Conservation (phyloP, 92 coral and sea anemone species). For the Epizoanthus ramosus region DNA sequence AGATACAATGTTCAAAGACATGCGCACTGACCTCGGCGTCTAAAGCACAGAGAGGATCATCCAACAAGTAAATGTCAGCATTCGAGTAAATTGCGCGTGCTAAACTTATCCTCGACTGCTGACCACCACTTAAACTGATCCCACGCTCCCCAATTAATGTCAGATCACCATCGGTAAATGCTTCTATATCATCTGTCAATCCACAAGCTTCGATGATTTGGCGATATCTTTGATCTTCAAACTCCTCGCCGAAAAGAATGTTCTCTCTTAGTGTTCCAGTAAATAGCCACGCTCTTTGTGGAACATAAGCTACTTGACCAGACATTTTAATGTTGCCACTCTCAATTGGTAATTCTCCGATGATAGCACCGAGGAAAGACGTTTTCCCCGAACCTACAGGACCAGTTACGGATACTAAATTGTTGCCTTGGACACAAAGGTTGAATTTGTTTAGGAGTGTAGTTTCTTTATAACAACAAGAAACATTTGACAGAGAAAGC, state of each 20-base stretch:
- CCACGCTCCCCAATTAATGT: not conserved
- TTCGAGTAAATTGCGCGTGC: too few species aligned
- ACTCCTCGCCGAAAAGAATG: not conserved
- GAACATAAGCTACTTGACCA: not conserved
- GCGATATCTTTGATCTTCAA: not conserved
- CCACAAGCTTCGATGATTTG: not conserved
- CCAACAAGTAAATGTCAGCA: not conserved
- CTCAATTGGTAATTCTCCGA: not conserved
- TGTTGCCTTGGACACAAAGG: not conserved
- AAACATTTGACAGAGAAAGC: not conserved
- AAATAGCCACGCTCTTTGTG: not conserved
- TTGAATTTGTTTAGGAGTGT: not conserved
- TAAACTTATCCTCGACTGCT: too few species aligned
- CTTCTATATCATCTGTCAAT: not conserved
- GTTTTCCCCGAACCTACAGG: slow-evolving; percentile 1
- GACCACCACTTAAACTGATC: too few species aligned
- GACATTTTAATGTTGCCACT: not conserved
- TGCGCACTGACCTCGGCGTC: not conserved
- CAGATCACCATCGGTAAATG: not conserved
- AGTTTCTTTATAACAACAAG: not conserved
- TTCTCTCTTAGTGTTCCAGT: not conserved
- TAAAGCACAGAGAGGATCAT: not conserved
- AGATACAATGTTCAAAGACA: not conserved
- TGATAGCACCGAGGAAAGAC: not conserved
- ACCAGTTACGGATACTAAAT: not conserved